A percentile compares a stretch with the other conserved stretches of the same genome.
These are phyloP conservation scores for Trachymyrmex septentrionalis DNA, from an alignment of 1,140 invertebrate species.

Conservation along the genomic window DNA sequence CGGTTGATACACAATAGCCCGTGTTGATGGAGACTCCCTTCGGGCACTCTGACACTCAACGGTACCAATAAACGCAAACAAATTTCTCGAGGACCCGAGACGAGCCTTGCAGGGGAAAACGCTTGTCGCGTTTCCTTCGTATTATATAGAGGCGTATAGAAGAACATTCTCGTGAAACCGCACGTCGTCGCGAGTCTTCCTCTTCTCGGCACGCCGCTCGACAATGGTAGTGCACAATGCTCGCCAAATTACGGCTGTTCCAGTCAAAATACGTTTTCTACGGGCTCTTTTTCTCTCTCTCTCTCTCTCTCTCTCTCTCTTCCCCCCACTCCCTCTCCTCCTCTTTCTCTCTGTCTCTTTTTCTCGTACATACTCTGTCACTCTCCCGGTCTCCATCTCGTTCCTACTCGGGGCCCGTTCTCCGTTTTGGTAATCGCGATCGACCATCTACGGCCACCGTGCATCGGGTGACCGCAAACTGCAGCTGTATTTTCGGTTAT, in stretches of 20 bases:
- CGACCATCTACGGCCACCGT: constrained; percentile 72
- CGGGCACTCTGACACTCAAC: constrained; percentile 53
- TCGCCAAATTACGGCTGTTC: constrained; percentile 82
- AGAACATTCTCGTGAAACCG: constrained; percentile 40
- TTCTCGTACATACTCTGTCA: constrained; percentile 8
- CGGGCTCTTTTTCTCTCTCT: not conserved
- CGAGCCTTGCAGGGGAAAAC: constrained; percentile 16
- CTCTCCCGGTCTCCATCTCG: constrained; percentile 21
- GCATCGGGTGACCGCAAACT: constrained; percentile 83
- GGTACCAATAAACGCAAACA: constrained; percentile 78
- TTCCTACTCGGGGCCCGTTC: constrained; percentile 60
- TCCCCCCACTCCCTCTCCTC: not conserved
- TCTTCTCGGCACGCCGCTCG: constrained; percentile 69
- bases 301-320: constrained; percentile 15
- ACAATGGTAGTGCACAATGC: constrained; percentile 81
- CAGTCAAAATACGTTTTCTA: constrained; percentile 83
- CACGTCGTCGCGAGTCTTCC: constrained; percentile 70
- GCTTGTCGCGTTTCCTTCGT: constrained; percentile 14
- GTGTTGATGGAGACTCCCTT: constrained; percentile 8
- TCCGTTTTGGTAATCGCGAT: constrained; percentile 67
- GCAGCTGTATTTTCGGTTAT: constrained; percentile 86
- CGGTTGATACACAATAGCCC: constrained; percentile 49
- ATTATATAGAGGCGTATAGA: constrained; percentile 52
- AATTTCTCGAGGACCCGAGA: constrained; percentile 66
- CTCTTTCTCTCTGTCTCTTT: not conserved